Base-by-base conservation (phyloP, 2,113 vertebrate species). In the Eptatretus burgeri region DNA sequence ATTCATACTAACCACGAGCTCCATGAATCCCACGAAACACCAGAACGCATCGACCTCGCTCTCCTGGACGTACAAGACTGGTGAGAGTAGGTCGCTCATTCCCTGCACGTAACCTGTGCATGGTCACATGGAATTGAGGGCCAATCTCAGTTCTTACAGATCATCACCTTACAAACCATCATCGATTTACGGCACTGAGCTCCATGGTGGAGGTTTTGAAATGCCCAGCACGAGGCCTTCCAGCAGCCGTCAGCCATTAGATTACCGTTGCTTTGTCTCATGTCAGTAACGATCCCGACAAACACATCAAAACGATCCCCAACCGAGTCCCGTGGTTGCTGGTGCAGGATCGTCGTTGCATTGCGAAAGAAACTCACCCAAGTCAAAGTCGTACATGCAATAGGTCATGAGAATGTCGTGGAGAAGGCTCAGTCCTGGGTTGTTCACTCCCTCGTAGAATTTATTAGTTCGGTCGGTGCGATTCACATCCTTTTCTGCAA, bases 351-450 rank as follows among this genome's bases (percentile, higher is more conserved):
- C n/a, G n/a, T n/a, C n/a, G n/a, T n/a, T n/a, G 7, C 27, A 41
- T 41, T 41, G 7, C 27, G 3, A 41, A 5, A 41, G 27, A 41
- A 0, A 76, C 86, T 86, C 78, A 87, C 85, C 85, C 0, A 89
- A 75, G 68, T 89, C 84, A 2, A 89, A 89, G 75, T 89, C 82
- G 71, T 77, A 89, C 83, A 89, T 87, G 80, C 84, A 87, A 74
- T 87, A 85, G 0, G 85, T 89, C 75, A 87, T 83, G 27, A 89
- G 75, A 17, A 84, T 81, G 4, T 89, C 85, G 0, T 82, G 75
- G 5, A 89, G 81, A 67, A 89, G 77, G 2, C 74, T 71, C 66
- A 87, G 74, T 2, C 82, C 82, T 0, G 85, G 85, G 52, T 83
- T 87, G 63, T 83, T 78, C 0, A 75, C 80, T 1, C 84, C 85